Evolutionary conservation across 2,888 invertebrate genomes (phyloP).

Genomic region (Orthosia gothica): DNA sequence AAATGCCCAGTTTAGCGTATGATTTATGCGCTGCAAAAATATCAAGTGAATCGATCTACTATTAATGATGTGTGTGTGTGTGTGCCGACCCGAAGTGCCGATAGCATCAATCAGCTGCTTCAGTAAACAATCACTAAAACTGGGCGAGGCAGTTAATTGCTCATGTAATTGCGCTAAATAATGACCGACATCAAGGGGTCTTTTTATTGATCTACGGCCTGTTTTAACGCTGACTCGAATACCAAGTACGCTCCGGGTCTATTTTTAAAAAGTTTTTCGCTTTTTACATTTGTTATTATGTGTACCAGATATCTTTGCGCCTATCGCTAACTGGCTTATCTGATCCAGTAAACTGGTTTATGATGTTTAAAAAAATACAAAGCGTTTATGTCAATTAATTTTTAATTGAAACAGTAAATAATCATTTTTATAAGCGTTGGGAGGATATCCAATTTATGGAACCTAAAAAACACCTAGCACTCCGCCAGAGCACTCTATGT

Average conservation of each 20-base stretch:
- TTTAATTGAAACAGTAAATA: conserved; percentile 30
- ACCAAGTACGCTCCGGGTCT: conserved; percentile 18
- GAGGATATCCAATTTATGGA: conserved; percentile 5
- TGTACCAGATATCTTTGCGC: conserved; percentile 47
- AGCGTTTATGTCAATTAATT: conserved; percentile 16
- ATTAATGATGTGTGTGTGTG: conserved; percentile 42
- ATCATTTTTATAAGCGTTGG: conserved; percentile 11
- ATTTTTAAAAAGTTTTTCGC: conserved; percentile 33
- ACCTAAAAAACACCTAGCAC: not conserved
- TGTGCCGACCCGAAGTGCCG: conserved; percentile 24
- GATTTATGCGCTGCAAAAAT: conserved; percentile 14
- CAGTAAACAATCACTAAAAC: conserved; percentile 50
- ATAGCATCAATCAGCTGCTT: conserved; percentile 55
- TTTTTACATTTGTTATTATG: conserved; percentile 36
- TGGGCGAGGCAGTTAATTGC: conserved; percentile 49
- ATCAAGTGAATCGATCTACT: conserved; percentile 26
- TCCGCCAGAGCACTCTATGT: not conserved
- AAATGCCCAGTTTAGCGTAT: conserved; percentile 5
- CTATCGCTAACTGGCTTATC: conserved; percentile 35
- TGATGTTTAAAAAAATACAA: conserved; percentile 28
- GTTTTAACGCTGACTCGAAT: conserved; percentile 39
- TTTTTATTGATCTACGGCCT: conserved; percentile 42
- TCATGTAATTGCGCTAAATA: conserved; percentile 57
- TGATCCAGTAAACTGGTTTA: conserved; percentile 50
- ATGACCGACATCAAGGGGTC: conserved; percentile 27